Evolutionary conservation across 2,797 vertebrate species (phyloP).

Genomic region (Orestias chungarensis): DNA sequence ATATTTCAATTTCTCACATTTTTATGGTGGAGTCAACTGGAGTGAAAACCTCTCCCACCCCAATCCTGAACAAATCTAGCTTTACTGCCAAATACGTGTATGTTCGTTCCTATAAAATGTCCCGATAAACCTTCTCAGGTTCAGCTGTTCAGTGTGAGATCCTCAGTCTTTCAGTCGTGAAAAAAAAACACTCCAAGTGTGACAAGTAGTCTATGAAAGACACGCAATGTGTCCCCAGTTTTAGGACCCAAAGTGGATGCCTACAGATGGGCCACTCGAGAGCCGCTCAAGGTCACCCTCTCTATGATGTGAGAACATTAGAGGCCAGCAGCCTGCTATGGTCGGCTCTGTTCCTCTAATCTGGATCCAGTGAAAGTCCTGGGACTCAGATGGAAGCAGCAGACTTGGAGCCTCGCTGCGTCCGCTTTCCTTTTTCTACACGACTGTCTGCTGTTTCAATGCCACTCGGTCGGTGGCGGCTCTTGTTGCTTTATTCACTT

Average conservation of each 20-base stretch:
- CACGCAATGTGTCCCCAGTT: conserved; percentile 30
- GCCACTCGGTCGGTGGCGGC: conserved; percentile 34
- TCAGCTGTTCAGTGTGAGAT: too few species aligned
- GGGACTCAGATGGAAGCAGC: conserved; percentile 62
- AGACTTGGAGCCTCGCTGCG: conserved; percentile 54
- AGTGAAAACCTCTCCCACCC: too few species aligned
- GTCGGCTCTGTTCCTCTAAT: conserved; percentile 60
- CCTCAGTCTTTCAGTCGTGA: neutral
- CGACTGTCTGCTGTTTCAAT: conserved; percentile 37
- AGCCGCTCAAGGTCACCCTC: conserved; percentile 41
- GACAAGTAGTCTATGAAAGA: neutral
- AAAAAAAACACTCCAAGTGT: neutral
- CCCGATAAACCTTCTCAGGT: too few species aligned
- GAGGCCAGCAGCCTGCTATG: conserved; percentile 54
- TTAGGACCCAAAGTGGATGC: conserved; percentile 24
- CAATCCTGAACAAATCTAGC: too few species aligned
- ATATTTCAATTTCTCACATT: too few species aligned
- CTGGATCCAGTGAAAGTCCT: conserved; percentile 38
- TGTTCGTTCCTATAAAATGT: too few species aligned
- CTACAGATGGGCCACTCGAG: conserved; percentile 32
- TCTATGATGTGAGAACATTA: conserved; percentile 64
- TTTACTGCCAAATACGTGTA: too few species aligned
- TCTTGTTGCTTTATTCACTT: conserved; percentile 46
- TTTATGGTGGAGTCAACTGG: too few species aligned
- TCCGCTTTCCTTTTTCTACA: conserved; percentile 29